phyloP scores from a whole-genome alignment of 2,888 invertebrate species.

The Drosophila sordidapex region DNA sequence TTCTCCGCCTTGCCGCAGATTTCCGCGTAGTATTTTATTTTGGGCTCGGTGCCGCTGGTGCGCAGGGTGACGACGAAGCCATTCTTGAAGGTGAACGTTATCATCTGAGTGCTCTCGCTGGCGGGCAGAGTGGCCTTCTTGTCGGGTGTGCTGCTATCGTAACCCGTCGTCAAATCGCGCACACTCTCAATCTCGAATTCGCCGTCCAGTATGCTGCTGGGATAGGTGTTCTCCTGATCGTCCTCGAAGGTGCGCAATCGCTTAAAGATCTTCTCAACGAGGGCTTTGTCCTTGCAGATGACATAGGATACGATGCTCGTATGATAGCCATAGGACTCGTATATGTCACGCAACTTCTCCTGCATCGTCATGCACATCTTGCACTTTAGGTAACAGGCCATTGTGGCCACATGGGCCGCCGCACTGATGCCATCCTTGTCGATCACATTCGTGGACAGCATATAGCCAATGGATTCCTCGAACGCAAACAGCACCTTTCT shows the following conservation, averaged over 20 bases:
- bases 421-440: conserved; percentile 99
- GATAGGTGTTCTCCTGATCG: conserved; percentile 87
- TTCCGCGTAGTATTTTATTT: conserved; percentile 99
- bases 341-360: conserved; percentile 90
- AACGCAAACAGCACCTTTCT: conserved; percentile 96
- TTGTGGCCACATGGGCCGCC: conserved; percentile 91
- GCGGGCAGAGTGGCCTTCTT: conserved; percentile 89
- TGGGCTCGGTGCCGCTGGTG: conserved; percentile 99
- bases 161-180: conserved; percentile 94
- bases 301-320: conserved; percentile 94
- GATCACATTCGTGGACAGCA: conserved; percentile 93
- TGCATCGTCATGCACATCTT: conserved; percentile 87
- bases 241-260: conserved; percentile 90
- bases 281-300: conserved; percentile 90
- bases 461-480: conserved; percentile 99
- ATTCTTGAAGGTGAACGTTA: conserved; percentile 95
- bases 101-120: conserved; percentile 92
- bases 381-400: conserved; percentile 89
- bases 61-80: conserved; percentile 95
- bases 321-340: conserved; percentile 95
- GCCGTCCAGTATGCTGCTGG: conserved; percentile 87
- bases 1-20: conserved; percentile 89
- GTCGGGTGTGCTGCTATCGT: conserved; percentile 89
- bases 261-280: conserved; percentile 91
- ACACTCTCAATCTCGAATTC: conserved; percentile 89